These are phyloP conservation scores for Coregonus sp. DNA, from an alignment of 2,797 vertebrate genomes.

Conservation along the genomic window DNA sequence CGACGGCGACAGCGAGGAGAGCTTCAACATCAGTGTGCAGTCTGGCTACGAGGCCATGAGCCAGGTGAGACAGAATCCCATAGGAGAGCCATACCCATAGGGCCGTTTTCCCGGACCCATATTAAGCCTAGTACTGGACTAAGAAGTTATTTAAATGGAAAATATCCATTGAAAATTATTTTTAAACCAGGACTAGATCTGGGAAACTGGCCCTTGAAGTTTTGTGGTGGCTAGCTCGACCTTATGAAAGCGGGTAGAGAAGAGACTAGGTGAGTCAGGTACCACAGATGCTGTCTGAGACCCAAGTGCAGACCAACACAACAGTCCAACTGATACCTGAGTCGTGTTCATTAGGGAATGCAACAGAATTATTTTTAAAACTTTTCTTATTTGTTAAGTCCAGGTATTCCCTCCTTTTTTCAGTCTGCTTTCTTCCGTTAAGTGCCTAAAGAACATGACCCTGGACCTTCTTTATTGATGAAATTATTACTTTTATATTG, in stretches of 20 bases:
- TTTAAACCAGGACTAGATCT: background rate
- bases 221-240: no score
- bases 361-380: background rate
- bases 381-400: background rate
- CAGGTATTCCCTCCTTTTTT: background rate
- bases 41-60: slow-evolving; percentile 96
- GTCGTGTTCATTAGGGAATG: background rate
- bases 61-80: slow-evolving; percentile 77
- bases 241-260: no score
- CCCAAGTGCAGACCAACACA: background rate
- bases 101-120: background rate
- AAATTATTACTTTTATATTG: background rate
- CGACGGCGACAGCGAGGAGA: slow-evolving; percentile 98
- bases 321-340: background rate
- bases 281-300: background rate
- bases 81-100: background rate
- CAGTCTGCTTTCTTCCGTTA: background rate
- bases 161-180: background rate
- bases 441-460: background rate
- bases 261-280: background rate
- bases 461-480: background rate
- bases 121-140: background rate
- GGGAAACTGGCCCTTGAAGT: no score
- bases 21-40: slow-evolving; percentile 97
- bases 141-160: background rate